These are phyloP conservation scores for Pinctada fucata DNA, from an alignment of 2,888 invertebrate species.

Conservation along the genomic window DNA sequence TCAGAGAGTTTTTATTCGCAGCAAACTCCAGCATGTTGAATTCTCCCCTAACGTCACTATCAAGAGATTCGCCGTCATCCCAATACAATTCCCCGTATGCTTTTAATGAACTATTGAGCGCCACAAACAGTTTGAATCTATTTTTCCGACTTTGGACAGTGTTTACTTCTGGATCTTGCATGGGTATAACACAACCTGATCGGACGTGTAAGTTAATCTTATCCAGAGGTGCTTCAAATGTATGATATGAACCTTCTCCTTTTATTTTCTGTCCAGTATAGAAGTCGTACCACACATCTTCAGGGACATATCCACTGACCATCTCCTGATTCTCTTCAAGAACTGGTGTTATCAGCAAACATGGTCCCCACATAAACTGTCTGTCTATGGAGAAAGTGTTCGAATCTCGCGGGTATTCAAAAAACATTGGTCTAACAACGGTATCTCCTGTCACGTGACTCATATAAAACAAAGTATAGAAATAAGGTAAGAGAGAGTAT, in stretches of 20 bases:
- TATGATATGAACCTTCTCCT: conserved; percentile 36
- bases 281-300: conserved; percentile 55
- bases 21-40: conserved; percentile 37
- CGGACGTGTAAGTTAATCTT: conserved; percentile 82
- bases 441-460: conserved; percentile 85
- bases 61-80: conserved; percentile 88
- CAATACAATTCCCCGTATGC: conserved; percentile 85
- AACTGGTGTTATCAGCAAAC: conserved; percentile 69
- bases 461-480: conserved; percentile 87
- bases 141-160: conserved; percentile 79
- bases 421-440: conserved; percentile 87
- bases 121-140: conserved; percentile 82
- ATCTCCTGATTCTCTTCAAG: conserved; percentile 40
- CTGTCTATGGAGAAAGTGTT: conserved; percentile 55
- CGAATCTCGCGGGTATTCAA: conserved; percentile 81
- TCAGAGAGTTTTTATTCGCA: conserved; percentile 29
- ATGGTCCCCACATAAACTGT: conserved; percentile 74
- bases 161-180: conserved; percentile 81
- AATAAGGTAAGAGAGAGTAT: conserved; percentile 86
- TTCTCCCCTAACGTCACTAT: conserved; percentile 40
- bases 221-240: conserved; percentile 81
- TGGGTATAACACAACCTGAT: conserved; percentile 85
- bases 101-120: conserved; percentile 78
- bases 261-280: conserved; percentile 44
- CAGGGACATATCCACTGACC: conserved; percentile 55